Evolutionary conservation across 2,888 invertebrate species (phyloP), one percentile per base, ranked within the genome.

Genomic region (Sarcophaga carnaria): DNA sequence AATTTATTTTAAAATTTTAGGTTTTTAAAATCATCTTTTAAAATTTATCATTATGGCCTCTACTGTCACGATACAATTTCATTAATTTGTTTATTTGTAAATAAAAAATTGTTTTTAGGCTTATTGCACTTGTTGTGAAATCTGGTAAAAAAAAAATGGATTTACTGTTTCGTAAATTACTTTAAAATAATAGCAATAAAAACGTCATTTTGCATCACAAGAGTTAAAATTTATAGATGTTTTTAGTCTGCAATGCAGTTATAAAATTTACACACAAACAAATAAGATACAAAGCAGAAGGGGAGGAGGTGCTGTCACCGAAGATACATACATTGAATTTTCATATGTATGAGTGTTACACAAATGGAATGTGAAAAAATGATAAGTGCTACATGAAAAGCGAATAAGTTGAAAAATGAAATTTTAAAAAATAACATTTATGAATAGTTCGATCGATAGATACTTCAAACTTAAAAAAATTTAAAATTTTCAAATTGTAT

Each of bases 171-270:
- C 67, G 77, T 72, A 83, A 83, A 83, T 77, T 60, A 77, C 71
- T 83, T 77, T 67, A 67, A 83, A 77, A 83, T 71, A 82, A 71
- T 59, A 71, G 64, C 72, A 83, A 83, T 77, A 83, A 83, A 83
- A 83, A 66, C 77, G 77, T 77, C 77, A 77, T 72, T 77, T 66
- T 77, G 66, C 71, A 72, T 77, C 71, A 77, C 76, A 77, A 47
- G 77, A 71, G 59, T 47, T 66, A 77, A 59, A 71, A 83, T 83
- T 83, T 83, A 83, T 77, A 60, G 72, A 83, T 49, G 64, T 81
- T 67, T 67, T 75, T 70, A 66, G 71, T 72, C 82, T 83, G 82
- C 82, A 83, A 60, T 83, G 82, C 82, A 83, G 82, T 77, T 71
- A 74, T 17, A 27, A 69, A 60, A 22, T 69, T 27, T 20, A 25